Conservation (phyloP, 2,888 invertebrate genomes). For the Muschampia plurimacula region DNA sequence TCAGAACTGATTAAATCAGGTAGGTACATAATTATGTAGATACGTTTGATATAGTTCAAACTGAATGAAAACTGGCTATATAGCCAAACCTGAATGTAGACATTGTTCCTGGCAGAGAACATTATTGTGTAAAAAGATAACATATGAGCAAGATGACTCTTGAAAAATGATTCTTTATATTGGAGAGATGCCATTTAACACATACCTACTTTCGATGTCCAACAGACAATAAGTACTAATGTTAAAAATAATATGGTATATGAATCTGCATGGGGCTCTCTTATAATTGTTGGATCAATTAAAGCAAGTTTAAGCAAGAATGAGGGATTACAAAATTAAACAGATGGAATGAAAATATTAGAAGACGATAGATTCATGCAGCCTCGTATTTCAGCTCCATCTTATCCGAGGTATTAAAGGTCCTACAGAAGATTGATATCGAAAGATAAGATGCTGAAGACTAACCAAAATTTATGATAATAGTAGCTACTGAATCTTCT, state of each 20-base stretch:
- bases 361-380: no score
- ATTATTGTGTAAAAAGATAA: not conserved
- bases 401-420: no score
- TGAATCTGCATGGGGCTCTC: not conserved
- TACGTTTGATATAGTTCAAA: not conserved
- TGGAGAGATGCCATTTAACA: conserved; percentile 29
- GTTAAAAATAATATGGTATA: conserved; percentile 1
- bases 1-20: not conserved
- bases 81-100: not conserved
- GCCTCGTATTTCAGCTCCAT: no score
- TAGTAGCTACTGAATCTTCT: no score
- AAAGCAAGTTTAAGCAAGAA: not conserved
- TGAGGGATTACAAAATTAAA: not conserved
- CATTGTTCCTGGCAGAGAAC: conserved; percentile 1
- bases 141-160: not conserved
- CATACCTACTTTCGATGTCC: conserved; percentile 5
- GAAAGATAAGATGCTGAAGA: no score
- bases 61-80: conserved; percentile 7
- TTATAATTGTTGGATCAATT: not conserved
- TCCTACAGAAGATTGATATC: no score
- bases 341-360: no score
- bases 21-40: not conserved
- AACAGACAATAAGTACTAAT: conserved; percentile 9
- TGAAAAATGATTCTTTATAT: conserved; percentile 20
- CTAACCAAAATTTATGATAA: no score